phyloP scores from a whole-genome alignment of 2,113 vertebrate species.

The Calonectris borealis region DNA sequence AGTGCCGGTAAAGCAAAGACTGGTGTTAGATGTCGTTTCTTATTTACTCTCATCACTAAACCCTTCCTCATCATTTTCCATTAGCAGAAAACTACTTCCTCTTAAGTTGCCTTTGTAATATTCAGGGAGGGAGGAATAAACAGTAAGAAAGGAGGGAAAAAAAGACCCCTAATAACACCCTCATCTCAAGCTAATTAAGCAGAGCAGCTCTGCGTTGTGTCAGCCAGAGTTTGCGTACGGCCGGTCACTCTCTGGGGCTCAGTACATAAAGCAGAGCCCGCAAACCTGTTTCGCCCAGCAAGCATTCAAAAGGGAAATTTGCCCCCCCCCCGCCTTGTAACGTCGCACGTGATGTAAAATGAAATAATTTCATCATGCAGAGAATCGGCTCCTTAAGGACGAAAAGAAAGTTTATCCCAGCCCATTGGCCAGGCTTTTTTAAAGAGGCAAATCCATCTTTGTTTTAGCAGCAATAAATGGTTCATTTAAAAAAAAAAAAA shows the following conservation, averaged over 20 bases:
- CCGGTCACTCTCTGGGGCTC: not conserved
- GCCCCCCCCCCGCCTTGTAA: not conserved
- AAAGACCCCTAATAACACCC: not conserved
- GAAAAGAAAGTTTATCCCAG: not conserved
- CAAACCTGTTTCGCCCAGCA: not conserved
- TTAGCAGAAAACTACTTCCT: not conserved
- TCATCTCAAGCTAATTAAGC: constrained; percentile 43
- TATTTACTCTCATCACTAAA: not conserved
- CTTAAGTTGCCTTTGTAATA: constrained; percentile 10
- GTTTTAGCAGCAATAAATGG: not conserved
- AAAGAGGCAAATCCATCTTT: not conserved
- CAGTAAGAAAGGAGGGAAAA: not conserved
- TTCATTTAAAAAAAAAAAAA: not conserved
- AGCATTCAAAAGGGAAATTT: not conserved
- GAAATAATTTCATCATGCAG: not conserved
- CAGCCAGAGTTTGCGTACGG: not conserved
- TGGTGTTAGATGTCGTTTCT: not conserved
- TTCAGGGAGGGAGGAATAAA: not conserved
- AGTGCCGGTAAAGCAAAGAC: not conserved
- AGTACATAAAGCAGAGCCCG: constrained; percentile 6
- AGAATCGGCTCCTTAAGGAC: not conserved
- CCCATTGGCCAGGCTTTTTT: not conserved
- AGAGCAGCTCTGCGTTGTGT: not conserved
- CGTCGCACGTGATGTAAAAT: not conserved
- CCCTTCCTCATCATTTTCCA: not conserved